phyloP scores from a whole-genome alignment of 2,113 vertebrate species.

The Anoplopoma fimbria region DNA sequence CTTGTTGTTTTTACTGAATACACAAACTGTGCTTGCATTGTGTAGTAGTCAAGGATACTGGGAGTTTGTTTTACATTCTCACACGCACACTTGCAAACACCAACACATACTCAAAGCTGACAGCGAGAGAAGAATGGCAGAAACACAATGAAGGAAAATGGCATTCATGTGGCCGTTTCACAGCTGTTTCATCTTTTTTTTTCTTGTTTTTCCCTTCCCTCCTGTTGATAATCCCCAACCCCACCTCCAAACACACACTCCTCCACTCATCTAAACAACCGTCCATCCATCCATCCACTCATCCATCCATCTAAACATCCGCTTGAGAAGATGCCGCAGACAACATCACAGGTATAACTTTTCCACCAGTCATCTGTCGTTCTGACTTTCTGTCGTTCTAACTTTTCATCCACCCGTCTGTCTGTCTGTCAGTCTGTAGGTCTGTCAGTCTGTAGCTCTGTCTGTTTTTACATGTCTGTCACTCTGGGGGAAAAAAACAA shows the following conservation, averaged over 20 bases:
- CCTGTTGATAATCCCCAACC: conserved; percentile 42
- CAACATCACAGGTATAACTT: conserved; percentile 80
- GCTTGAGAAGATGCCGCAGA: conserved; percentile 73
- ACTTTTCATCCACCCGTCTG: conserved; percentile 32
- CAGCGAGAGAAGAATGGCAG: neutral
- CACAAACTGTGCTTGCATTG: conserved; percentile 42
- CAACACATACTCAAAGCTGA: conserved; percentile 2
- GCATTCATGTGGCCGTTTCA: conserved; percentile 47
- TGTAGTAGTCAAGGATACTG: conserved; percentile 35
- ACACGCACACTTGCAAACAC: conserved; percentile 8
- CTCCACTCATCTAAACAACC: conserved; percentile 34
- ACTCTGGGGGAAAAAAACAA: neutral
- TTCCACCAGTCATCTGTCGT: conserved; percentile 62
- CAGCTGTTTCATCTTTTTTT: conserved; percentile 66
- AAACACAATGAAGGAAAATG: conserved; percentile 38
- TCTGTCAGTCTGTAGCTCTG: conserved; percentile 37
- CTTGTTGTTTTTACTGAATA: neutral
- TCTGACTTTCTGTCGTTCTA: conserved; percentile 52
- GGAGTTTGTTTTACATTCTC: conserved; percentile 28
- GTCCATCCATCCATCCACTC: neutral
- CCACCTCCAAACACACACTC: conserved; percentile 34
- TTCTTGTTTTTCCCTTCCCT: conserved; percentile 73
- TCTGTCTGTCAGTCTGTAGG: conserved; percentile 29
- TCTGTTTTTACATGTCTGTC: conserved; percentile 46
- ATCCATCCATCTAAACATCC: conserved; percentile 53